Base-by-base conservation (phyloP, 64 coral and sea anemone genomes). In the Anthopleura sola region DNA sequence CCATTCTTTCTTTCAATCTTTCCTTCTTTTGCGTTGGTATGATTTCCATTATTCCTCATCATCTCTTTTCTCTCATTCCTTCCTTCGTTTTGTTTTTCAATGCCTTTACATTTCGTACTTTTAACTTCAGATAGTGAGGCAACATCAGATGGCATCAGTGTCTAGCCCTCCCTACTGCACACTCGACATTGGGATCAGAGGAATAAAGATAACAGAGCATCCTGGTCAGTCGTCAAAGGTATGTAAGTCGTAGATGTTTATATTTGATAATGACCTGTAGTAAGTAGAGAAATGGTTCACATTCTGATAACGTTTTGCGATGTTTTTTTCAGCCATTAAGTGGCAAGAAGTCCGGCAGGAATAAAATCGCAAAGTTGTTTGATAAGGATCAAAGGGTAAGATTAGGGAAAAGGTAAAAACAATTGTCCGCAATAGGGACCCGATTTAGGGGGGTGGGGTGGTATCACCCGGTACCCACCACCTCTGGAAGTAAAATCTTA, bases 331-430 rank as follows among this genome's bases (percentile, higher is more conserved):
- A 71, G 66, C 66, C 66, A 26, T 28, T 66, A 28, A 66, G 24
- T 34, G 66, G 24, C 13, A 71, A 28, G 29, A 71, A 34, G 23
- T 34, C 94, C 60, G 91, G 90, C 49, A 93, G 85, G 66, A 76
- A 56, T 32, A 90, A 93, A 71, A 76, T 98, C 29, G 86, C 89
- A 86, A 95, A 95, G 55, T 31, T 91, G 14, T 95, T 95, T 76
- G 93, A 95, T 20, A 95, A 76, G 56, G 93, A 95, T 24, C 71
- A 83, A 95, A 95, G 91, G 89, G 93, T 95, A 53, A 85, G 86
- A 31, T 12, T 13, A 58, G 55, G 21, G 18, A 5, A 20, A 17
- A n/a, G n/a, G n/a, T n/a, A n/a, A n/a, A n/a, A n/a, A n/a, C n/a
- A n/a, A n/a, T n/a, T n/a, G n/a, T n/a, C n/a, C n/a, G n/a, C n/a